Conservation (phyloP, 2,888 invertebrate genomes). For the Spicauda simplicius region DNA sequence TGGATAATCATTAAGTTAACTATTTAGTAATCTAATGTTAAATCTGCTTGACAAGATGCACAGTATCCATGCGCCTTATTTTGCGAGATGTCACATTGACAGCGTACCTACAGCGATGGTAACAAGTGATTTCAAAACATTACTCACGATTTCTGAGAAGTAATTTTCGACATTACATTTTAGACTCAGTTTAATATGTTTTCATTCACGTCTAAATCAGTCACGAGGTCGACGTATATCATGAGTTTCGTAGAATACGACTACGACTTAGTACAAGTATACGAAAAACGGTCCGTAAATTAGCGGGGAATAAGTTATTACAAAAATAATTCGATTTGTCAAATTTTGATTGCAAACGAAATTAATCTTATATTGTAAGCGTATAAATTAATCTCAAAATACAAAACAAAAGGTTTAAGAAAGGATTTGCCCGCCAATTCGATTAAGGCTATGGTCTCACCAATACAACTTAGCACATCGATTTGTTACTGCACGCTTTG, state of each 20-base stretch:
- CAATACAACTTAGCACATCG: neutral
- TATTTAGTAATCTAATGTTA: too few species aligned
- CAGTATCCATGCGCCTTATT: neutral
- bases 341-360: constrained; percentile 18
- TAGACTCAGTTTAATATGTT: constrained; percentile 7
- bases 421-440: constrained; percentile 36
- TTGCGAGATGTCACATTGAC: neutral
- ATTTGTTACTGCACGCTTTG: too few species aligned
- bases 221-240: neutral
- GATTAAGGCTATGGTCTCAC: constrained; percentile 4
- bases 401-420: constrained; percentile 41
- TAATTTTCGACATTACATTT: neutral
- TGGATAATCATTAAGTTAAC: too few species aligned
- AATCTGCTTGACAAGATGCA: neutral
- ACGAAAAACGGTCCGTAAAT: too few species aligned
- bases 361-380: constrained; percentile 11
- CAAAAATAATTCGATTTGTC: constrained; percentile 1
- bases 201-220: neutral
- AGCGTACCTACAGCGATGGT: neutral
- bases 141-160: constrained; percentile 27
- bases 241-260: neutral
- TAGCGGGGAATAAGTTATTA: neutral
- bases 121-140: constrained; percentile 20
- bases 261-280: too few species aligned
- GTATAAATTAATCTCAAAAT: constrained; percentile 24